Percentiles rank a stretch among this genome's conserved stretches.
Evolutionary conservation across 2,888 invertebrate genomes (phyloP).

Genomic region (Sinelater perroti): DNA sequence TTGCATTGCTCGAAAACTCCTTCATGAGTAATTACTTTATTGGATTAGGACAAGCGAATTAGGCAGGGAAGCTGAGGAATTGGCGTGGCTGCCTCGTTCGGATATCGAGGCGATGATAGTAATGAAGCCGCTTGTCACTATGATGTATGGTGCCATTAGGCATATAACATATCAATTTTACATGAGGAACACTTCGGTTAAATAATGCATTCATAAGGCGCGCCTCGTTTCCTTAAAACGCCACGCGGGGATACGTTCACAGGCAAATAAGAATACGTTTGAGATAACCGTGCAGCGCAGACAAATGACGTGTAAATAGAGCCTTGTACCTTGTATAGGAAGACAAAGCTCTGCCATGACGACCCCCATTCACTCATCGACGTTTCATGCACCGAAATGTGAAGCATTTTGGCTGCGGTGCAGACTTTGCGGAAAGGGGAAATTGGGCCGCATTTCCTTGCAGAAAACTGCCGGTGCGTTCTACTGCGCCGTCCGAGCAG

Average conservation of each 20-base stretch:
- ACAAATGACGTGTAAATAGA: conserved; percentile 38
- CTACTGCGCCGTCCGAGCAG: conserved; percentile 13
- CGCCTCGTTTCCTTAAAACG: conserved; percentile 15
- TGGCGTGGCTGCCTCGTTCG: conserved; percentile 12
- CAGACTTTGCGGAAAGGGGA: conserved; percentile 34
- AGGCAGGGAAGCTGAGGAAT: conserved; percentile 16
- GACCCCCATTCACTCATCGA: conserved; percentile 36
- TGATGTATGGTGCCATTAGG: conserved; percentile 16
- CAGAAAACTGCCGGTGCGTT: conserved; percentile 22
- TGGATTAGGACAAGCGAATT: conserved; percentile 18
- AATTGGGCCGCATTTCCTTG: conserved; percentile 31
- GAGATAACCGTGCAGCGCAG: conserved; percentile 27
- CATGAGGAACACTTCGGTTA: conserved; percentile 18
- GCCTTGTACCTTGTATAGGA: conserved; percentile 23
- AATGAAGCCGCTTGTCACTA: conserved; percentile 16
- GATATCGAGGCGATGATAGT: conserved; percentile 10
- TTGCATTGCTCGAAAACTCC: conserved; percentile 16
- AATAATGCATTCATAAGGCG: conserved; percentile 10
- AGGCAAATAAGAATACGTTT: conserved; percentile 25
- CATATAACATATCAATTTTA: conserved; percentile 15
- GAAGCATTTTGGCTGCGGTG: conserved; percentile 34
- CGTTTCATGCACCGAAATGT: conserved; percentile 36
- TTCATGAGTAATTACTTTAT: conserved; percentile 18
- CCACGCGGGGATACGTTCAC: conserved; percentile 8
- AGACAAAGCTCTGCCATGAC: conserved; percentile 30